Evolutionary conservation across 1,140 invertebrate genomes (phyloP).

Genomic region (Gyrodactylus bullatarudis): DNA sequence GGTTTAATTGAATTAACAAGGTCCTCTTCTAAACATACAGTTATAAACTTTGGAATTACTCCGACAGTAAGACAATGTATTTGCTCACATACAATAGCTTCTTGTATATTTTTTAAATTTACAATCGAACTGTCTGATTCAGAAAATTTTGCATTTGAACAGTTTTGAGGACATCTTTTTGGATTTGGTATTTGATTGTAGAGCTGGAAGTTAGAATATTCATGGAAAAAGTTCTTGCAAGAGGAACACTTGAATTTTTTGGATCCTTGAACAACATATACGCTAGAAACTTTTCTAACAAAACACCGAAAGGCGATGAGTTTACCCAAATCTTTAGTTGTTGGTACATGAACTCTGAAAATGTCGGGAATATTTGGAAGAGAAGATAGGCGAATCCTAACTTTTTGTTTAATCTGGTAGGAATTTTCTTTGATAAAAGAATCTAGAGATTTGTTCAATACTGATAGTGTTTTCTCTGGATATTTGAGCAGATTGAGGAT

Average conservation of each 20-base stretch:
- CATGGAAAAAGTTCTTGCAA: background rate
- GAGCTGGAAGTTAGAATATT: background rate
- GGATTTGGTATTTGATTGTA: background rate
- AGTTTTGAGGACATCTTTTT: background rate
- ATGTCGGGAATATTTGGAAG: background rate
- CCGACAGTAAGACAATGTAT: constrained; percentile 33
- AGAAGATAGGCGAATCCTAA: background rate
- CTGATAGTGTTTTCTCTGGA: background rate
- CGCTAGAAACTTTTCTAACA: background rate
- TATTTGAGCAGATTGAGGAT: background rate
- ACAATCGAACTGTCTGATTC: background rate
- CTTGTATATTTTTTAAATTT: constrained; percentile 43
- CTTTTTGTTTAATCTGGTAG: background rate
- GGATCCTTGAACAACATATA: background rate
- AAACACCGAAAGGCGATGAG: background rate
- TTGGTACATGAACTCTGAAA: background rate
- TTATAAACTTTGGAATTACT: constrained; percentile 34
- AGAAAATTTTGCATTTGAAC: background rate
- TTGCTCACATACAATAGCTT: constrained; percentile 48
- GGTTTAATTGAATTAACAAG: constrained; percentile 50
- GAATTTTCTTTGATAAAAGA: background rate
- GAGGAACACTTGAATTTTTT: background rate
- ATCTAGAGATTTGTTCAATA: background rate
- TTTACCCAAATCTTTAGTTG: background rate
- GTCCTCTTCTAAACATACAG: constrained; percentile 46